Base-by-base conservation (phyloP, 92 coral and sea anemone genomes). In the Actinostola sp. region DNA sequence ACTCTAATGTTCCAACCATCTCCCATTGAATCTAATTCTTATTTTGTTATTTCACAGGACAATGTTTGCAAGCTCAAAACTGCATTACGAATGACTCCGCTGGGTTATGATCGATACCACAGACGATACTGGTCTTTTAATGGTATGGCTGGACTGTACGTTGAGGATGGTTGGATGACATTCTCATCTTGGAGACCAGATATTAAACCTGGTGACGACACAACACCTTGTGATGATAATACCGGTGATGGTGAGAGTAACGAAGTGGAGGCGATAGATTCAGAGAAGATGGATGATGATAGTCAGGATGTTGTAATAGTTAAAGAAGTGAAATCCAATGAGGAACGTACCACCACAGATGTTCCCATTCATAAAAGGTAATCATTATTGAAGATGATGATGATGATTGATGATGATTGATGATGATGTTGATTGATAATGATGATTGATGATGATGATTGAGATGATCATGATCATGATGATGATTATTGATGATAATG, bases 121-220 rank as follows among this genome's bases (percentile, higher is more conserved):
- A 76, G 84, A 15, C 97, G 98, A 13, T 94, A 94, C 63, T 94
- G 98, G 98, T 39, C 92, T 45, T 83, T 94, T 38, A 73, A 65
- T 30, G 87, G 92, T 8, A 67, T 88, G 23, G 46, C 64, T 45
- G 93, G 95, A 13, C 70, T 94, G 73, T 89, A 50, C 51, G 91
- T 94, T 0, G 98, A 94, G 46, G 82, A 88, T 19, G 97, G 92
- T 13, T 90, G 97, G 97, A 76, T 78, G 84, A 21, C 63, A 53
- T 27, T 19, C 28, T 11, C n/a, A 12, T 57, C 63, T 13, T 57
- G 63, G 63, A 28, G 20, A 57, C 38, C 17, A 43, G 69, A 63
- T 9, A 7, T 50, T 13, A n/a, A 36, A 8, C 69, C 48, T 3
- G 70, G 44, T 9, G 70, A 73, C 1, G 38, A 62, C 60, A 43